phyloP scores from a whole-genome alignment of 2,888 invertebrate species.

The Hypomecis atomaria region DNA sequence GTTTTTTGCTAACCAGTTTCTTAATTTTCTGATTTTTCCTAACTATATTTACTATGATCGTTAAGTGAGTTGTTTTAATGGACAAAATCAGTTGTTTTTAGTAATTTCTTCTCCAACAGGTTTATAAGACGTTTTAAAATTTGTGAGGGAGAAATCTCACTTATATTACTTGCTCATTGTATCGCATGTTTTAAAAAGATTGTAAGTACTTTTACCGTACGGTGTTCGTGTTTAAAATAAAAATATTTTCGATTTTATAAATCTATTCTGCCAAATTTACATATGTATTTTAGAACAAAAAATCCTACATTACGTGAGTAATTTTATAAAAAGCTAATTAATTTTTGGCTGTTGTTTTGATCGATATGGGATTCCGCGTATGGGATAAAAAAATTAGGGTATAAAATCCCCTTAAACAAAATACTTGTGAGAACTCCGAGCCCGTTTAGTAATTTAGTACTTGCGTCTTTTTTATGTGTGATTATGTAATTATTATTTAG shows the following conservation, averaged over 20 bases:
- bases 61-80: background rate
- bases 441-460: constrained; percentile 6
- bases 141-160: constrained; percentile 8
- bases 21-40: too few species aligned
- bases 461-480: constrained; percentile 42
- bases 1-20: too few species aligned
- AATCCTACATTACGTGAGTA: too few species aligned
- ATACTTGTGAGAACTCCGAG: too few species aligned
- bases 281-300: too few species aligned
- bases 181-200: constrained; percentile 4
- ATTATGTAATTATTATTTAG: constrained; percentile 53
- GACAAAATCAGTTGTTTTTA: background rate
- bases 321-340: too few species aligned
- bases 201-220: background rate
- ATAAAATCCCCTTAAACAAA: background rate
- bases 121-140: background rate
- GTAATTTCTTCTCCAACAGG: background rate
- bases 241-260: background rate
- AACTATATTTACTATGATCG: too few species aligned
- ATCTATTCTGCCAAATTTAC: too few species aligned
- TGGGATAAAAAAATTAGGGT: background rate
- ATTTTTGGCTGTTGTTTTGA: too few species aligned
- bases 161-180: constrained; percentile 8
- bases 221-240: background rate
- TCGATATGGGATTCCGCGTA: too few species aligned